Conservation (phyloP, 2,888 invertebrate species). For the Cheiracanthium punctorium region DNA sequence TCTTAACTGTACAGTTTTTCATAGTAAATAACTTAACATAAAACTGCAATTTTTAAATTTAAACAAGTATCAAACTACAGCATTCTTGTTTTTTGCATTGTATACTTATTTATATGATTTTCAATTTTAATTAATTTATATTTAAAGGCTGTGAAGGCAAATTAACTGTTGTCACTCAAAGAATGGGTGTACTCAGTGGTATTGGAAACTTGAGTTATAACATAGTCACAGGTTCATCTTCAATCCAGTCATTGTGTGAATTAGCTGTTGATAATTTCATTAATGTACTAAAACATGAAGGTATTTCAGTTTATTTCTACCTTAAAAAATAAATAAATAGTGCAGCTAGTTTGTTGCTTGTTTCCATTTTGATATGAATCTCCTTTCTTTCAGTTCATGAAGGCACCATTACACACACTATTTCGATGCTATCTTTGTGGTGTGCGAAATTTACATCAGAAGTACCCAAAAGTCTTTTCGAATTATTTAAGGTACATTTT, state of each 20-base stretch:
- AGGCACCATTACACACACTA: slow-evolving; percentile 87
- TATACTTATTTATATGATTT: background rate
- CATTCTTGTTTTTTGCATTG: no score
- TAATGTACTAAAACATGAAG: slow-evolving; percentile 88
- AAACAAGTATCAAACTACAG: no score
- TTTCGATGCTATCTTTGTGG: slow-evolving; percentile 90
- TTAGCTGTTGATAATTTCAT: slow-evolving; percentile 83
- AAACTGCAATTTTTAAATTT: no score
- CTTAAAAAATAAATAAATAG: background rate
- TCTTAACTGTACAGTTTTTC: no score
- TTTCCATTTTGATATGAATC: background rate
- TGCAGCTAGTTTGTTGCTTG: background rate
- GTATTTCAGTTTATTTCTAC: slow-evolving; percentile 73
- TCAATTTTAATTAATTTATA: background rate
- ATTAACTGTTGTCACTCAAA: slow-evolving; percentile 89
- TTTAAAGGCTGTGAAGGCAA: slow-evolving; percentile 89
- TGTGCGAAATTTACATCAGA: slow-evolving; percentile 81
- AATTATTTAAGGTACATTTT: slow-evolving; percentile 78
- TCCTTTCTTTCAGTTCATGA: slow-evolving; percentile 83
- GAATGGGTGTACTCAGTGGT: slow-evolving; percentile 87
- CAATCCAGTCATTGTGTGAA: slow-evolving; percentile 80
- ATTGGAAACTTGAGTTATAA: slow-evolving; percentile 86
- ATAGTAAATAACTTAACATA: no score
- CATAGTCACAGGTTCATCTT: slow-evolving; percentile 80
- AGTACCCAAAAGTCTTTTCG: slow-evolving; percentile 82